Base-by-base conservation (phyloP, 2,888 invertebrate genomes). In the Luffia ferchaultella region DNA sequence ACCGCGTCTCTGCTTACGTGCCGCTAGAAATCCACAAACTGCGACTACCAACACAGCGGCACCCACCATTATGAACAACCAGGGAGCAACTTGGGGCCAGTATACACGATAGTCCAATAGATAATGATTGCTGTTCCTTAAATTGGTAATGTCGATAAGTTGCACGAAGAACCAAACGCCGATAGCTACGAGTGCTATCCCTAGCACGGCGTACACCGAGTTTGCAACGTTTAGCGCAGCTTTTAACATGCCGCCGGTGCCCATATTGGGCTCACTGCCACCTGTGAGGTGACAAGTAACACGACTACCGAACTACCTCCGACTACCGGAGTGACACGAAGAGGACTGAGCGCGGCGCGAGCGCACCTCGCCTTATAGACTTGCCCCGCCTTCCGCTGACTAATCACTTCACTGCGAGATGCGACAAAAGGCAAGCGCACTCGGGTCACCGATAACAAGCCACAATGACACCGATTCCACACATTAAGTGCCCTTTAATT, bases 141-240 rank as follows among this genome's bases (percentile, higher is more conserved):
- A 54, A 16, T 67, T 61, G 46, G 82, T 80, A 57, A 83, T 80
- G 59, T 83, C 82, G 2, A 72, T 64, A 7, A 83, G 58, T 51
- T 83, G 80, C 59, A 82, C 82, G 63, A 82, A 83, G 68, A 83
- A 83, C 82, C 82, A 83, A 48, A 82, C 79, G 1, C 80, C 80
- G 1, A 76, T 75, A 15, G 80, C 78, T 1, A 79, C 77, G 20
- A 79, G 76, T 50, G 73, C 68, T 19, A 83, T 60, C 5, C 82
- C 82, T 60, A 82, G 80, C 52, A 83, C 65, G 19, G 78, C 82
- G 67, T 75, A 83, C 20, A 82, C 61, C 30, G 82, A 65, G 60
- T 82, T 83, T 58, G 82, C 61, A 50, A 78, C 65, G 59, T 80
- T 80, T 19, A 82, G 65, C 57, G 75, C 73, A 53, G 67, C 70